These are phyloP conservation scores for Antigone vipio DNA, from an alignment of 2,113 vertebrate species.

Conservation along the genomic window DNA sequence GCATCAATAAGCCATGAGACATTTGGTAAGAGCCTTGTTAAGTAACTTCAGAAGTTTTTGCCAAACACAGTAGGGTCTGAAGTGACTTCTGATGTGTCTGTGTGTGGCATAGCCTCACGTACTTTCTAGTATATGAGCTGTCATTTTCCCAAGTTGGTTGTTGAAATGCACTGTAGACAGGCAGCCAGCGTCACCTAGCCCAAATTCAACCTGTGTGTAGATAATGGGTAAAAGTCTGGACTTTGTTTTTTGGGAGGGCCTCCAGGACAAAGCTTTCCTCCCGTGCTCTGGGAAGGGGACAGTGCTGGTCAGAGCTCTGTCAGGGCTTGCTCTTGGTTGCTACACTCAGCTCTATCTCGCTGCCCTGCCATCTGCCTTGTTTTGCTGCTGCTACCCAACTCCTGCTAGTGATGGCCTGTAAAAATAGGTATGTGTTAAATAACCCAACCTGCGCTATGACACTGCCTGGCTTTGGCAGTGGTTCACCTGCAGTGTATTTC, in stretches of 20 bases:
- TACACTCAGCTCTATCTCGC: not conserved
- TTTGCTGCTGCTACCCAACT: not conserved
- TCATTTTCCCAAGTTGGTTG: not conserved
- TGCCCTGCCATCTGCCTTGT: not conserved
- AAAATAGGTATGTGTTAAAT: not conserved
- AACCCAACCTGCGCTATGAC: not conserved
- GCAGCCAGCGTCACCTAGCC: not conserved
- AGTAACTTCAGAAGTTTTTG: not conserved
- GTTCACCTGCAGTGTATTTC: not conserved
- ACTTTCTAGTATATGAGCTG: not conserved
- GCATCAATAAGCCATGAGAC: not conserved
- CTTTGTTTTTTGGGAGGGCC: not conserved
- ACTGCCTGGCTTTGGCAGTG: not conserved
- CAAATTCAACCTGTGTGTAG: not conserved
- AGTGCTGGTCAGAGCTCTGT: not conserved
- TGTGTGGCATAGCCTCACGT: rapidly evolving
- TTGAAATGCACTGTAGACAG: not conserved
- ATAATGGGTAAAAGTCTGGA: not conserved
- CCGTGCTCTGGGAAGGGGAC: not conserved
- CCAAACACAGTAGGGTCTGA: not conserved
- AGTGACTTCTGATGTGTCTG: not conserved
- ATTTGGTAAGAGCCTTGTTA: not conserved
- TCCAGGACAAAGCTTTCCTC: not conserved
- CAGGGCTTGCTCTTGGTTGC: not conserved
- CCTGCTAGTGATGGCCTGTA: rapidly evolving